A percentile compares a stretch with the other conserved stretches of the same genome.
Evolutionary conservation across 2,113 vertebrate species (phyloP).

Genomic region (Atherinomorus stipes): DNA sequence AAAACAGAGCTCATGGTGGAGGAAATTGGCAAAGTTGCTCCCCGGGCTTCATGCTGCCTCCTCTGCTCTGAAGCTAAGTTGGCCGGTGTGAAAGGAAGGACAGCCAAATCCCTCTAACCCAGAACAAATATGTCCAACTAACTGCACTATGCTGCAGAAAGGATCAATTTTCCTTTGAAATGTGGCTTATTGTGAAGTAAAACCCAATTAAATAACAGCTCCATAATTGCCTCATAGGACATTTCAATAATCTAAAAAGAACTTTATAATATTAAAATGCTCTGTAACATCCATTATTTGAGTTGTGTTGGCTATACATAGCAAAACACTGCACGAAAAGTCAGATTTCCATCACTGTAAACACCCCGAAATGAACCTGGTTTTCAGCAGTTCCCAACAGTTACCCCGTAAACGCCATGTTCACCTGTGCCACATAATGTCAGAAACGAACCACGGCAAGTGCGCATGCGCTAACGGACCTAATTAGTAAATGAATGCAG

Average conservation of each 20-base stretch:
- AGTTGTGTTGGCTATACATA: not conserved
- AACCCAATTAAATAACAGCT: not conserved
- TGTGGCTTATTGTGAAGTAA: not conserved
- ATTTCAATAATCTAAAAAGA: not conserved
- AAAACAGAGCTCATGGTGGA: slow-evolving; percentile 48
- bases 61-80: slow-evolving; percentile 64
- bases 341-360: too few relatives aligned
- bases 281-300: not conserved
- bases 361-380: too few relatives aligned
- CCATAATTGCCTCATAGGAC: not conserved
- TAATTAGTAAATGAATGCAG: too few relatives aligned
- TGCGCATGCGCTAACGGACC: too few relatives aligned
- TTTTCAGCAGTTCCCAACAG: too few relatives aligned
- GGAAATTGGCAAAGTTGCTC: slow-evolving; percentile 62
- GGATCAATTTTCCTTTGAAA: slow-evolving; percentile 6
- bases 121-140: slow-evolving; percentile 56
- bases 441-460: too few relatives aligned
- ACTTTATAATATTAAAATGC: not conserved
- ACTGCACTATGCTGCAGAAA: slow-evolving; percentile 44
- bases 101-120: slow-evolving; percentile 68
- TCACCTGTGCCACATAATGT: too few relatives aligned
- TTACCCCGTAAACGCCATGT: too few relatives aligned
- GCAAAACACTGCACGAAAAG: too few relatives aligned
- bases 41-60: slow-evolving; percentile 65
- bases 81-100: slow-evolving; percentile 58